Percentiles rank a stretch among this genome's conserved stretches.
These are phyloP conservation scores for Cantharis flavilabris DNA, from an alignment of 2,888 invertebrate species.

Conservation along the genomic window DNA sequence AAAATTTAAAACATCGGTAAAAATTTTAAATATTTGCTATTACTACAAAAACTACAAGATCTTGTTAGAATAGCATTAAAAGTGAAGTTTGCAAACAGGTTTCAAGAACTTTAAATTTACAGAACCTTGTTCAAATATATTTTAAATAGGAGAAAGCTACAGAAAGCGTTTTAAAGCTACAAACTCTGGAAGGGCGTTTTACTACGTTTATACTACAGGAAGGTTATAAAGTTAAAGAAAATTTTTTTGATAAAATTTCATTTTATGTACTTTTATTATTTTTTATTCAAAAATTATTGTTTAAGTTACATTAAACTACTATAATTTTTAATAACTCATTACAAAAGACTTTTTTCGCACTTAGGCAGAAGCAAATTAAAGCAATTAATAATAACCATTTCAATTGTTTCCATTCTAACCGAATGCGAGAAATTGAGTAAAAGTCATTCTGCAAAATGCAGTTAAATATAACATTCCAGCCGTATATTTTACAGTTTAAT, in stretches of 20 bases:
- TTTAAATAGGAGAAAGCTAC: slow-evolving; percentile 4
- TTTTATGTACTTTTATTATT: neutral
- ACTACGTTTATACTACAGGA: neutral
- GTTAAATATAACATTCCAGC: neutral
- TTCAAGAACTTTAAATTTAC: slow-evolving; percentile 1
- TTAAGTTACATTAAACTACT: neutral
- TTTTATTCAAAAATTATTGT: neutral
- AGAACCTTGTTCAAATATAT: slow-evolving; percentile 1
- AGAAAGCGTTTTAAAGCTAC: slow-evolving; percentile 1
- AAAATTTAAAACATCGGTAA: neutral
- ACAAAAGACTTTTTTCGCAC: neutral
- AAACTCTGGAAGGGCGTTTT: slow-evolving; percentile 1
- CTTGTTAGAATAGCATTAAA: neutral
- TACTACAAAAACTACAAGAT: neutral
- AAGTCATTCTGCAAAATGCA: neutral
- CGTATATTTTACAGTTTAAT: neutral
- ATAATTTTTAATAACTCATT: neutral
- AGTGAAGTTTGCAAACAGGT: neutral
- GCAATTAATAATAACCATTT: slow-evolving; percentile 3
- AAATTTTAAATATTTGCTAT: neutral
- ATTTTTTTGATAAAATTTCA: neutral
- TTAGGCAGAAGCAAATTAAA: neutral
- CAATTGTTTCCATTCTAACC: neutral
- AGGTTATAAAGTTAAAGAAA: neutral
- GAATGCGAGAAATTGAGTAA: neutral